Evolutionary conservation across 1,140 invertebrate species (phyloP), one percentile per base, ranked within the genome.

Genomic region (Cotesia chilonis): DNA sequence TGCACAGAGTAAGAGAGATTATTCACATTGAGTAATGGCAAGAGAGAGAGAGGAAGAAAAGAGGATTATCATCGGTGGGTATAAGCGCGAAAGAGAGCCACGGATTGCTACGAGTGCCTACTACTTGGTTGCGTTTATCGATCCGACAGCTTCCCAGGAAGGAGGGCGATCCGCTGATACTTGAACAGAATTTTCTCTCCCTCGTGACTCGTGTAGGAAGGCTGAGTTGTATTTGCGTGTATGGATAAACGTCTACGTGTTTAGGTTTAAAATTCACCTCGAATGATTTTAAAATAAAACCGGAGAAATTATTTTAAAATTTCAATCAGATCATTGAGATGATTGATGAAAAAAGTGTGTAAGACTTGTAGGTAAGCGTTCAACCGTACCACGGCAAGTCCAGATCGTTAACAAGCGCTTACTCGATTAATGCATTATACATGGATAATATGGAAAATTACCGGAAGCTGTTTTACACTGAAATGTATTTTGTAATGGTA

Each of bases 71-170:
- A 47, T 47, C 6, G 6, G 10, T 47, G 10, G 41, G 41, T 9
- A 59, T 20, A 17, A 59, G 57, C 7, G 17, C 17, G 20, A 59
- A 10, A 59, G 57, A 59, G 17, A 59, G 57, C 54, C 12, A 17
- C 12, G 3, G 54, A 55, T 12, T 55, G n/a, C n/a, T 28, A 1
- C 6, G 41, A 47, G 6, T 47, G 41, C 41, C 41, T 47, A 47
- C 57, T 59, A 51, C 63, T 65, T 68, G 36, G 70, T 67, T 67
- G 70, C 74, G 63, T 74, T 59, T 81, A 81, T 81, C 80, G 80
- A 81, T 76, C 80, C 80, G 76, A 78, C 79, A 75, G 79, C 74
- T 69, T 79, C 75, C 73, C 76, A 69, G 59, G 69, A 72, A 68
- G 70, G 36, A 47, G 41, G 66, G 74, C 61, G 73, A 61, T 73